Conservation (phyloP, 2,113 vertebrate species). For the Stegastes partitus region DNA sequence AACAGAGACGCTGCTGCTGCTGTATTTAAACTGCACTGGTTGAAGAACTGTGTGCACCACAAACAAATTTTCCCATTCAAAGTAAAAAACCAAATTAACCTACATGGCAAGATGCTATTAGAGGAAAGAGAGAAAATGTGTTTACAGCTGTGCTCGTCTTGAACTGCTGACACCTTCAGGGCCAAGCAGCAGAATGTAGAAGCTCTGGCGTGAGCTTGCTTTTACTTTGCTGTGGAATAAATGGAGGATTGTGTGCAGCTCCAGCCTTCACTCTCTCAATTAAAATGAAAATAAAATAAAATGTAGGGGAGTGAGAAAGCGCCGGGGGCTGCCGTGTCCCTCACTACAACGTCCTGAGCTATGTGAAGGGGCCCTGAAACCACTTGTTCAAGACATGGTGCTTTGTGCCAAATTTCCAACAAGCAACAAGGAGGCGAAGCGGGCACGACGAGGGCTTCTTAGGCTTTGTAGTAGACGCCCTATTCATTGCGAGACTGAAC, state of each 20-base stretch:
- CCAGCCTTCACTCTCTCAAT: background rate
- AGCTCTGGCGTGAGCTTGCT: background rate
- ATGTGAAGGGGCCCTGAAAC: conserved; percentile 57
- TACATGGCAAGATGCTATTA: background rate
- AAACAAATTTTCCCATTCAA: background rate
- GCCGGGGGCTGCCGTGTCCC: conserved; percentile 16
- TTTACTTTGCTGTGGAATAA: conserved; percentile 18
- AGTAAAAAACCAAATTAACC: background rate
- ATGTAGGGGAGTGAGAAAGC: conserved; percentile 25
- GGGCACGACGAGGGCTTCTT: conserved; percentile 50
- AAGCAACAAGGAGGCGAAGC: conserved; percentile 53
- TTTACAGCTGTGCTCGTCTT: background rate
- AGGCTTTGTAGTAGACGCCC: conserved; percentile 65
- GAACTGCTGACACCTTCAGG: background rate
- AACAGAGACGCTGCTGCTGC: background rate
- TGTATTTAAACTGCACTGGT: background rate
- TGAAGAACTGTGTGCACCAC: too few relatives aligned
- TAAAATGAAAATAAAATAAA: conserved; percentile 3
- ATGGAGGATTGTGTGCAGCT: conserved; percentile 25
- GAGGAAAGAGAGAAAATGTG: background rate
- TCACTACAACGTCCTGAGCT: conserved; percentile 56
- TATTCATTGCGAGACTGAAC: conserved; percentile 69
- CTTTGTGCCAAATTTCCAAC: conserved; percentile 64
- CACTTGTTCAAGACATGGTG: conserved; percentile 64
- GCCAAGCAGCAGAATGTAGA: conserved; percentile 9